Base-by-base conservation (phyloP, 2,797 vertebrate species). In the Acanthopagrus latus region DNA sequence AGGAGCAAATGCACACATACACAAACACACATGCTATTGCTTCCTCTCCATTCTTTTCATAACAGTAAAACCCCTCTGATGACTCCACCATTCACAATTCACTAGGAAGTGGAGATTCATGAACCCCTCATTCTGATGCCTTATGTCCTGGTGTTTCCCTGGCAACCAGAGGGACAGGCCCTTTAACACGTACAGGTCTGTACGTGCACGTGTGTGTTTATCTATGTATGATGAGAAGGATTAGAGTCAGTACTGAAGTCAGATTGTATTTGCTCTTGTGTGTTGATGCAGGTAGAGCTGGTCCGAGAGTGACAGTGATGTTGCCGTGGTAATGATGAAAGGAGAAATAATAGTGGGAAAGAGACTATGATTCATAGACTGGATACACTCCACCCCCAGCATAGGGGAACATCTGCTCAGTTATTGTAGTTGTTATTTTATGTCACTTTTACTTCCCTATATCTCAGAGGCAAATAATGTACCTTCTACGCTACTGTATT, bases 241-340 rank as follows among this genome's bases (percentile, higher is more conserved):
- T 21, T 33, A 59, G 23, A 67, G 17, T 29, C 9, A 9, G 13
- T 5, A 41, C 47, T 66, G 46, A 62, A 56, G 57, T 69, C 41
- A 54, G 21, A 64, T 33, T 33, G 33, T 25, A 50, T 91, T 9
- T 71, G 17, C 11, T 27, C 74, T 21, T 27, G 44, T 67, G 54
- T 38, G 27, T 85, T 92, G 86, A 83, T 90, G 4, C 80, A 94
- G 92, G 90, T 93, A 18, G 80, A 93, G 89, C 23, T 94, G 89
- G 93, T 81, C 78, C 2, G 90, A 91, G 60, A 92, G 91, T 76
- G 93, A 95, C 73, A 92, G 91, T 68, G 82, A 89, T 7, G 92
- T 95, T 89, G 93, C 92, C 59, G 80, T 92, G 66, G 92, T 94
- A 64, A 96, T 90, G 64, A 89, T 93, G 38, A 94, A 93, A 82